phyloP scores from a whole-genome alignment of 2,113 vertebrate genomes.

The Gulo gulo region DNA sequence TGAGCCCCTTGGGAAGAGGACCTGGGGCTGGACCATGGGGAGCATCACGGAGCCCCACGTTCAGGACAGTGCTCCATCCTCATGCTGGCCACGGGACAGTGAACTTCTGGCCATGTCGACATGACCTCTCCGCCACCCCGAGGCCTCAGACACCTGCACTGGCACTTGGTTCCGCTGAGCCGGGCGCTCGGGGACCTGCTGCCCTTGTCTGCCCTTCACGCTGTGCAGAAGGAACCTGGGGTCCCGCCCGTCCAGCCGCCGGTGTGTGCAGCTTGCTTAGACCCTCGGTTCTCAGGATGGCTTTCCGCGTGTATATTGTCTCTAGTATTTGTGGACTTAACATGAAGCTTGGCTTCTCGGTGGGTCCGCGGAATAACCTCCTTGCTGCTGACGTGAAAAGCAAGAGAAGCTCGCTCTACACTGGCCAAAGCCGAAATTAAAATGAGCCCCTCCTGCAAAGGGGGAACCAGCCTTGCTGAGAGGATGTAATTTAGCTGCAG shows the following conservation, averaged over 20 bases:
- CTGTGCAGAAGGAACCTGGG: too few relatives aligned
- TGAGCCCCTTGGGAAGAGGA: accelerated
- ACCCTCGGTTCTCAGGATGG: neutral
- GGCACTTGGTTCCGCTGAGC: accelerated
- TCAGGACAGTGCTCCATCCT: accelerated
- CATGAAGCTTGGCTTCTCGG: neutral
- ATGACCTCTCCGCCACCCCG: accelerated
- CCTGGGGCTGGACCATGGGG: neutral
- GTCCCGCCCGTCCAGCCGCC: accelerated
- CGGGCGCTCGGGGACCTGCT: accelerated
- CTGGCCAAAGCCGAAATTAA: neutral
- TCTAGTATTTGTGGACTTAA: neutral
- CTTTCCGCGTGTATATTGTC: accelerated
- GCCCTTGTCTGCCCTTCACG: accelerated
- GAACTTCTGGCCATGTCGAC: accelerated
- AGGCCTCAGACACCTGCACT: accelerated
- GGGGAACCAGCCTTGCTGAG: slow-evolving; percentile 17
- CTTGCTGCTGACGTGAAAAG: neutral
- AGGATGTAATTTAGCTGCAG: neutral
- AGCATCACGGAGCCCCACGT: accelerated
- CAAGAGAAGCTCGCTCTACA: neutral
- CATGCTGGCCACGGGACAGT: accelerated
- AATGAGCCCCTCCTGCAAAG: neutral
- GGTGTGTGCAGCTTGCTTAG: accelerated
- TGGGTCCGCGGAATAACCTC: neutral